Evolutionary conservation across 1,140 invertebrate species (phyloP).

Genomic region (Bombus vancouverensis): DNA sequence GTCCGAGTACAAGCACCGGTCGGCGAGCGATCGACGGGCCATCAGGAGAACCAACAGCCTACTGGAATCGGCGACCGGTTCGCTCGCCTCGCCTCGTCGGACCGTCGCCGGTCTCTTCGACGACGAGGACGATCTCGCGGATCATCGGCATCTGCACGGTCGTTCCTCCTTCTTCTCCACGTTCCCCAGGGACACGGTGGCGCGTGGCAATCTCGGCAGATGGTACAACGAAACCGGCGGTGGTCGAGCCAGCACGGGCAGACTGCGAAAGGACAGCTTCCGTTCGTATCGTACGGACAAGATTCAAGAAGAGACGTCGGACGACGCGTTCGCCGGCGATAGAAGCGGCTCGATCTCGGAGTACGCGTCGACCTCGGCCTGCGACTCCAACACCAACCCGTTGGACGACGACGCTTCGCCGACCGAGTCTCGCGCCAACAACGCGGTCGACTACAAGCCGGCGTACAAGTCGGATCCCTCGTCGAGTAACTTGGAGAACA

Average conservation of each 20-base stretch:
- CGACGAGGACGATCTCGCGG: not conserved
- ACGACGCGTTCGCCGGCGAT: not conserved
- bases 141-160: slow-evolving; percentile 50
- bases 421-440: slow-evolving; percentile 72
- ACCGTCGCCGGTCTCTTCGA: slow-evolving; percentile 78
- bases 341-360: slow-evolving; percentile 59
- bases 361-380: slow-evolving; percentile 55
- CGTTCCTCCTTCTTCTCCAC: slow-evolving; percentile 30
- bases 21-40: slow-evolving; percentile 51
- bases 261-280: slow-evolving; percentile 63
- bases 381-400: slow-evolving; percentile 63
- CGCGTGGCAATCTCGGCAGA: slow-evolving; percentile 62
- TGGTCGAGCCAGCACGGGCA: slow-evolving; percentile 43
- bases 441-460: slow-evolving; percentile 63
- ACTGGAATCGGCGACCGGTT: slow-evolving; percentile 62
- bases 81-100: slow-evolving; percentile 61
- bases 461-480: slow-evolving; percentile 45
- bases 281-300: slow-evolving; percentile 71
- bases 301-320: slow-evolving; percentile 76
- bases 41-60: slow-evolving; percentile 71
- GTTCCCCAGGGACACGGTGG: slow-evolving; percentile 59
- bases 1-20: slow-evolving; percentile 65
- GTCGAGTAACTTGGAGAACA: slow-evolving; percentile 70
- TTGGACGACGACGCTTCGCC: slow-evolving; percentile 71
- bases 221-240: slow-evolving; percentile 63